phyloP scores from a whole-genome alignment of 2,113 vertebrate genomes.

The Daphoenositta chrysoptera region DNA sequence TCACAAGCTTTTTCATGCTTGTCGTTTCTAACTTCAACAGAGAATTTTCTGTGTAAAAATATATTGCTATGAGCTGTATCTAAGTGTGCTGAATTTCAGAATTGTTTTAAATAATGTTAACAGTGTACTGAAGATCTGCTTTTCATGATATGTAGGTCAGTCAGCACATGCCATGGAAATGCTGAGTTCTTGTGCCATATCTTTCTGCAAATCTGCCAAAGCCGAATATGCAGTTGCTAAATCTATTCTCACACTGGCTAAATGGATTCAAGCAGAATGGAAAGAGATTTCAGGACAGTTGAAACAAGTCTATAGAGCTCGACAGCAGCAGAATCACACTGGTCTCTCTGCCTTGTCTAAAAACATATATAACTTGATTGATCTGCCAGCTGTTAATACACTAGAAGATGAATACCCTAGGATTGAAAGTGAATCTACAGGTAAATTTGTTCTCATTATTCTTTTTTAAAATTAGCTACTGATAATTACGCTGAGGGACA shows the following conservation, averaged over 20 bases:
- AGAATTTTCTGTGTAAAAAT: background rate
- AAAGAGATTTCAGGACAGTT: conserved; percentile 94
- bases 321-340: conserved; percentile 74
- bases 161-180: conserved; percentile 93
- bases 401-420: conserved; percentile 85
- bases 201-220: conserved; percentile 90
- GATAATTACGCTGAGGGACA: background rate
- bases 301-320: conserved; percentile 88
- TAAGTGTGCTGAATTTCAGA: background rate
- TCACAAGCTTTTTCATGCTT: background rate
- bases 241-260: conserved; percentile 92
- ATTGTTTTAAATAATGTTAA: background rate
- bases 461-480: background rate
- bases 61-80: background rate
- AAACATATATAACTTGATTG: conserved; percentile 87
- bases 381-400: conserved; percentile 75
- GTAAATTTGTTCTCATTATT: conserved; percentile 56
- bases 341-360: conserved; percentile 82
- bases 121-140: background rate
- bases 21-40: background rate
- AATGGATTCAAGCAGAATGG: conserved; percentile 97
- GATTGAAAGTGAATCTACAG: conserved; percentile 91
- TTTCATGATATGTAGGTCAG: conserved; percentile 78
- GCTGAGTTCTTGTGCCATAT: conserved; percentile 91
- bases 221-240: conserved; percentile 92